Conservation (phyloP, 2,888 invertebrate species). For the Plebejus argus region DNA sequence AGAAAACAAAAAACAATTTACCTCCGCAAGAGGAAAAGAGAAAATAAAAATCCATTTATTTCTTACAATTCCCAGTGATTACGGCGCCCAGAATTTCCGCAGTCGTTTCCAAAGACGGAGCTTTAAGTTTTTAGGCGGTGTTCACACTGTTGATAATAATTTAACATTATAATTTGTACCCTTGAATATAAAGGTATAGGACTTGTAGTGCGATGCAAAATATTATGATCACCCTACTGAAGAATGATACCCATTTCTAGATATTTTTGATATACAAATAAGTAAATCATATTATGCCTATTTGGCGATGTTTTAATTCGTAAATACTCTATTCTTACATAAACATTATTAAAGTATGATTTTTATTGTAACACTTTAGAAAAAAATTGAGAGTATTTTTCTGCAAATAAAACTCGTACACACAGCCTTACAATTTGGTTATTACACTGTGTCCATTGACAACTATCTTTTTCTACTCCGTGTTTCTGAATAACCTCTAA, state of each 20-base stretch:
- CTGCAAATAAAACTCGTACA: neutral
- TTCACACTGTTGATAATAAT: neutral
- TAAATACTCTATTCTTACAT: no score
- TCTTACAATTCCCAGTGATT: constrained; percentile 71
- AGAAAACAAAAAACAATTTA: constrained; percentile 69
- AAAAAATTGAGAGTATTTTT: neutral
- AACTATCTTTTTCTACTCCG: constrained; percentile 44
- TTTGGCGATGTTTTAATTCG: no score
- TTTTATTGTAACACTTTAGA: no score
- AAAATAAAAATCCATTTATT: constrained; percentile 65
- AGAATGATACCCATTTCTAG: neutral
- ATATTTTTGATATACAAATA: neutral
- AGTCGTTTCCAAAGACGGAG: constrained; percentile 37
- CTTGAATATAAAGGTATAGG: neutral
- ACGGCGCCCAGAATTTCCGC: constrained; percentile 62
- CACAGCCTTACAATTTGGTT: constrained; percentile 36
- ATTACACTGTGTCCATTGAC: constrained; percentile 41
- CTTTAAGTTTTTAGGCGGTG: constrained; percentile 19
- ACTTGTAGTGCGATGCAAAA: neutral
- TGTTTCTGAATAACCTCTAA: constrained; percentile 63
- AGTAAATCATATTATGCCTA: no score
- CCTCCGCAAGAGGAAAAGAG: constrained; percentile 52
- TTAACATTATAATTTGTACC: neutral
- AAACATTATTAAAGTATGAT: neutral
- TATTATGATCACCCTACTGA: neutral